These are phyloP conservation scores for Phalacrocorax pelagicus DNA, from an alignment of 2,113 vertebrate species.

Conservation along the genomic window DNA sequence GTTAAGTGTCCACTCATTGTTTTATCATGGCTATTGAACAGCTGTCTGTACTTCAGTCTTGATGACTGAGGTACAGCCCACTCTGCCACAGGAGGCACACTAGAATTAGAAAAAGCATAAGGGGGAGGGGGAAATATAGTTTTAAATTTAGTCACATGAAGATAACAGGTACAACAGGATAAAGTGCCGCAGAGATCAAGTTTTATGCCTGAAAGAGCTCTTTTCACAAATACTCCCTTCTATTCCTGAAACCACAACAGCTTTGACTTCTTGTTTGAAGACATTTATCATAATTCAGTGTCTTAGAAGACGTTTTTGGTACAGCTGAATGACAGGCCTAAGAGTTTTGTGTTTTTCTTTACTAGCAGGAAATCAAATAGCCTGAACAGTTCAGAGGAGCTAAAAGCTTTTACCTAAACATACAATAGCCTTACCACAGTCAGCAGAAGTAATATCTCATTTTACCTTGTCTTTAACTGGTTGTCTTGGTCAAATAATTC, in stretches of 20 bases:
- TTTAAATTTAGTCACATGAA: neutral
- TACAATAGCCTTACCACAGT: neutral
- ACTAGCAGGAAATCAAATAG: neutral
- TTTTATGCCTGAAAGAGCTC: neutral
- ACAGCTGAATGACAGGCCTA: neutral
- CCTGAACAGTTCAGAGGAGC: neutral
- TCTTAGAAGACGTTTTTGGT: neutral
- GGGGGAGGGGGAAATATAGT: neutral
- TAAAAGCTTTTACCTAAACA: neutral
- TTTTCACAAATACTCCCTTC: neutral
- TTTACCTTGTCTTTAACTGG: neutral
- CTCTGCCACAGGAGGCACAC: slow-evolving; percentile 78
- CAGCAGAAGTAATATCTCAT: neutral
- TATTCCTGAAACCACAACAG: neutral
- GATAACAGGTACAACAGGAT: neutral
- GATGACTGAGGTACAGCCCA: slow-evolving; percentile 97
- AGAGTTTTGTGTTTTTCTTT: neutral
- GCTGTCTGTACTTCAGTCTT: slow-evolving; percentile 94
- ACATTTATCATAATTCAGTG: neutral
- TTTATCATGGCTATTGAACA: slow-evolving; percentile 99
- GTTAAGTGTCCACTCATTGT: slow-evolving; percentile 98
- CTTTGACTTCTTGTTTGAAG: neutral
- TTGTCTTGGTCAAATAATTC: neutral
- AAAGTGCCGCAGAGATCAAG: neutral
- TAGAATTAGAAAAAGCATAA: slow-evolving; percentile 31